These are phyloP conservation scores for Poeciliopsis occidentalis DNA, from an alignment of 2,113 vertebrate species.

Conservation along the genomic window DNA sequence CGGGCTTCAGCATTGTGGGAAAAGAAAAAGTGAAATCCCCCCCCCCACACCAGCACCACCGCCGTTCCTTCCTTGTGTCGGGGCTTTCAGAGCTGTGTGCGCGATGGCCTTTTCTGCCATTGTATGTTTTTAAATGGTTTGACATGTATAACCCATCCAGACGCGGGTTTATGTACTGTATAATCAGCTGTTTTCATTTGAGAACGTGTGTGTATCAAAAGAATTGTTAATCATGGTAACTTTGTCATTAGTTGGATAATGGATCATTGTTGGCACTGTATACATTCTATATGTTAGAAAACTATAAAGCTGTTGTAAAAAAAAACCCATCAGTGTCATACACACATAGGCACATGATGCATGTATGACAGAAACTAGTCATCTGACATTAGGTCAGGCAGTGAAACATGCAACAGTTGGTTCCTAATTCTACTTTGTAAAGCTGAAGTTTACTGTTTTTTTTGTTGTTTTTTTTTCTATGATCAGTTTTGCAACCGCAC, in stretches of 20 bases:
- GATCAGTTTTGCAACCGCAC: constrained; percentile 23
- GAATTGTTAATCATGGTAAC: constrained; percentile 75
- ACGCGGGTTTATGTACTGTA: constrained; percentile 72
- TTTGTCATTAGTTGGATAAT: constrained; percentile 78
- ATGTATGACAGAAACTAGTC: constrained; percentile 44
- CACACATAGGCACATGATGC: constrained; percentile 41
- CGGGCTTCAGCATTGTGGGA: constrained; percentile 55
- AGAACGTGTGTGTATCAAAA: constrained; percentile 81
- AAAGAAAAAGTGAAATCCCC: constrained; percentile 10
- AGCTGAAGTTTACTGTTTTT: constrained; percentile 12
- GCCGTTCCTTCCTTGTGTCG: constrained; percentile 12
- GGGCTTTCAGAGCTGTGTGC: constrained; percentile 44
- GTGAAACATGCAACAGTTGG: constrained; percentile 19
- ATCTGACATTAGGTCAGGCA: constrained; percentile 26
- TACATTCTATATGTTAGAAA: constrained; percentile 63
- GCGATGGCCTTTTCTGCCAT: constrained; percentile 60
- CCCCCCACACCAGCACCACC: not conserved
- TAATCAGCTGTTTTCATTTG: constrained; percentile 78
- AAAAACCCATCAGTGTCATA: constrained; percentile 10
- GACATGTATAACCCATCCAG: constrained; percentile 64
- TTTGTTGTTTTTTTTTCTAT: constrained; percentile 45
- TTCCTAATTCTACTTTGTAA: constrained; percentile 56
- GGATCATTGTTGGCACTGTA: constrained; percentile 75
- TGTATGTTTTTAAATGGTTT: constrained; percentile 53
- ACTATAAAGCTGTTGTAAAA: constrained; percentile 46